Evolutionary conservation across 2,888 invertebrate genomes (phyloP), one percentile per base, ranked within the genome.

Genomic region (Diplazon laetatorius): DNA sequence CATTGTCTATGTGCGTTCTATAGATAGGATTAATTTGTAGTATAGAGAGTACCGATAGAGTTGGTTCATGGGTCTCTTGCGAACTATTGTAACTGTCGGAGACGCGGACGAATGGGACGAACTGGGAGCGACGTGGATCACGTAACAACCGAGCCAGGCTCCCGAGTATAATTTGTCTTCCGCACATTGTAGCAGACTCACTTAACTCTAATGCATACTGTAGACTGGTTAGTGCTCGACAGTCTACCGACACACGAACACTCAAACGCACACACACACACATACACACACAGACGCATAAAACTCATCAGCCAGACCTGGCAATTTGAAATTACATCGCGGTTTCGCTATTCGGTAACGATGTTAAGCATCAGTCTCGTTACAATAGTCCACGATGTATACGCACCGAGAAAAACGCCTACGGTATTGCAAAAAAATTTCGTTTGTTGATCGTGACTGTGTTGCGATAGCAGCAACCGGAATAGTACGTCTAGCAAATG

Each of bases 71-170:
- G n/a, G 66, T n/a, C 62, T 78, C 66, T 74, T 70, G 66, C 60
- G 70, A 78, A 74, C 68, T 74, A 65, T 52, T 74, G 50, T 68
- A 57, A 71, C 70, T 70, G 78, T 70, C 73, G 65, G 73, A 55
- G 74, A 74, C 77, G 74, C 74, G 77, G 66, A 71, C 66, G 70
- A 68, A 75, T 66, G 57, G 62, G 44, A 78, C 75, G 65, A 78
- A 57, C 68, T 78, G 75, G 62, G 50, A 72, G 71, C 48, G 68
- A 75, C 75, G 71, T 75, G 66, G 55, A 78, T 78, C 75, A 75
- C 68, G 75, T 75, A 78, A 78, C 74, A 75, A 68, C 75, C 57
- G 22, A 48, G 55, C 71, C 71, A 18, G 25, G 16, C 55, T 55
- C 44, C 20, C 42, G 39, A 66, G 48, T 75, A 63, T 68, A 78